phyloP scores from a whole-genome alignment of 1,140 invertebrate genomes.

The Drosophila hydei region DNA sequence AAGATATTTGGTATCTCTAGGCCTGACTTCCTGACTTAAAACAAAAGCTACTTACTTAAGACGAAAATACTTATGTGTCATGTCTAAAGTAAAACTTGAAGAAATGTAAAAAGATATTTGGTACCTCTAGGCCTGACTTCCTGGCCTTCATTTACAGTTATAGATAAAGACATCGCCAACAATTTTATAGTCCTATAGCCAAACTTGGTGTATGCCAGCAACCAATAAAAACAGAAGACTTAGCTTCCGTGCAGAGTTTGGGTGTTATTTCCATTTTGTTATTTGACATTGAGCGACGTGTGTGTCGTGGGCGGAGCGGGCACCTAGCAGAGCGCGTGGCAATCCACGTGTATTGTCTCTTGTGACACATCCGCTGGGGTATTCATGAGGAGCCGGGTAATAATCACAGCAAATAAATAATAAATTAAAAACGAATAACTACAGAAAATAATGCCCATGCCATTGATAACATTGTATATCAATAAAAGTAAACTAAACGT shows the following conservation, averaged over 20 bases:
- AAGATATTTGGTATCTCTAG: neutral
- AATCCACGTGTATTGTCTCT: slow-evolving; percentile 57
- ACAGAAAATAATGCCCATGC: slow-evolving; percentile 13
- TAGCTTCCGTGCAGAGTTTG: neutral
- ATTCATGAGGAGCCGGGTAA: slow-evolving; percentile 23
- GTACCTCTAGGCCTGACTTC: neutral
- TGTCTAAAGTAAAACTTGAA: too few relatives aligned
- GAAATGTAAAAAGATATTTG: neutral
- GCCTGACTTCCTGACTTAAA: neutral
- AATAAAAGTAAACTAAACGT: too few relatives aligned
- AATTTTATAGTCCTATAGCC: neutral
- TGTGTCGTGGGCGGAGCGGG: neutral
- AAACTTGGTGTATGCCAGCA: neutral
- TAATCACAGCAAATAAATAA: slow-evolving; percentile 47
- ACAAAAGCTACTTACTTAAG: neutral
- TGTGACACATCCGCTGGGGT: slow-evolving; percentile 15
- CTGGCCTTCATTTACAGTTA: neutral
- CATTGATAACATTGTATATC: neutral
- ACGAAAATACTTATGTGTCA: too few relatives aligned
- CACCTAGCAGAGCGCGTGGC: slow-evolving; percentile 46
- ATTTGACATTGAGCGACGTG: neutral
- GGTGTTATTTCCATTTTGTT: neutral
- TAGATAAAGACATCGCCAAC: neutral
- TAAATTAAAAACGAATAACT: slow-evolving; percentile 34
- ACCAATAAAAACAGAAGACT: neutral